phyloP scores from a whole-genome alignment of 2,888 invertebrate species.

The Leptinotarsa peninsularis region DNA sequence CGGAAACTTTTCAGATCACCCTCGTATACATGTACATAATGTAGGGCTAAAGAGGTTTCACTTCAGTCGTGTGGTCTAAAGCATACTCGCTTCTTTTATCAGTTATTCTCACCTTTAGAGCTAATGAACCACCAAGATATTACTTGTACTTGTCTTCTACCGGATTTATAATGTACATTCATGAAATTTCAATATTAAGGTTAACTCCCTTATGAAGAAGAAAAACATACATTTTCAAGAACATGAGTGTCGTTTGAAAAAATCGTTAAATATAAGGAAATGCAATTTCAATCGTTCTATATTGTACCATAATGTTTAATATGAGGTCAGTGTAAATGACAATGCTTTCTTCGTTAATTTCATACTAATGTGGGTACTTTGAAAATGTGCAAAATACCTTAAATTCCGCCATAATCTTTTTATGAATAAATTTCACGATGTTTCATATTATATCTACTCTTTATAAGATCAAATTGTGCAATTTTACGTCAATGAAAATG shows the following conservation, averaged over 20 bases:
- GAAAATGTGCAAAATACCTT: neutral
- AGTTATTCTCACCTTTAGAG: no score
- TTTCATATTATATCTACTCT: no score
- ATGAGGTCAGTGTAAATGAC: neutral
- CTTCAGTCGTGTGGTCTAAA: no score
- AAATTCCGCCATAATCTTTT: neutral
- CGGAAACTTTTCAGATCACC: no score
- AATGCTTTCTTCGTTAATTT: neutral
- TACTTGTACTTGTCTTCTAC: no score
- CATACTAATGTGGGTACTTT: neutral
- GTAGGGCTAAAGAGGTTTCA: no score
- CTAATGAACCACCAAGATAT: no score
- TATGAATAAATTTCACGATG: no score
- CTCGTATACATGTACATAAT: no score
- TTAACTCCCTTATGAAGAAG: neutral
- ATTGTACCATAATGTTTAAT: neutral
- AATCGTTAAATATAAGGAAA: conserved; percentile 7
- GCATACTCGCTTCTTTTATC: no score
- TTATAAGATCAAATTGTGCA: no score
- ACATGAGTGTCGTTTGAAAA: neutral
- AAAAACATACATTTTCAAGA: neutral
- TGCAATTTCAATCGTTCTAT: neutral
- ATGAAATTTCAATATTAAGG: neutral
- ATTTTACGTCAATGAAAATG: no score
- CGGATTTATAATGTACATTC: neutral